Percentiles rank a stretch among this genome's conserved stretches.
Evolutionary conservation across 2,888 invertebrate species (phyloP).

Genomic region (Heliconius hortense): DNA sequence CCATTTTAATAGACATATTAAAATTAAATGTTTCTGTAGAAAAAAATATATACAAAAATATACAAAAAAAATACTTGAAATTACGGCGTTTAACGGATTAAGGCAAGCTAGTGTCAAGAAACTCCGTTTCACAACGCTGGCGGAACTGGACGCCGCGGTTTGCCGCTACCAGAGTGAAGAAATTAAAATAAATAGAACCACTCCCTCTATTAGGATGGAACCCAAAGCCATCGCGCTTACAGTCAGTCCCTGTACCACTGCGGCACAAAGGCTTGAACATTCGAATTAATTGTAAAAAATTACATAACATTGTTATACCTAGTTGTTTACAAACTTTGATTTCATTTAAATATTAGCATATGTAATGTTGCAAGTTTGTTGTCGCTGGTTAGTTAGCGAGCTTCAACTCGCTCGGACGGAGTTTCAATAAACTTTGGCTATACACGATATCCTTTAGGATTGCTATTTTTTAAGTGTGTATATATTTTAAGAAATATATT

Average conservation of each 20-base stretch:
- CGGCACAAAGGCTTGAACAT: background rate
- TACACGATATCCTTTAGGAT: slow-evolving; percentile 1
- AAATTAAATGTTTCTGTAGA: too few relatives aligned
- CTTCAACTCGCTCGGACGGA: slow-evolving; percentile 8
- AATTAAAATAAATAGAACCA: too few relatives aligned
- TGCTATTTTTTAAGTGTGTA: background rate
- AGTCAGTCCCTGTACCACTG: too few relatives aligned
- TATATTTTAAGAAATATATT: too few relatives aligned
- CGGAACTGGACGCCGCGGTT: background rate
- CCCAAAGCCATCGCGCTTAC: too few relatives aligned
- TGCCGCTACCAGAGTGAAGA: too few relatives aligned
- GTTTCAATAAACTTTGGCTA: slow-evolving; percentile 4
- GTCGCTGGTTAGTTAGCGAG: slow-evolving; percentile 18
- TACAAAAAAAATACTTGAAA: too few relatives aligned
- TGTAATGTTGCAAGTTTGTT: slow-evolving; percentile 2
- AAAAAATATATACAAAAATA: too few relatives aligned
- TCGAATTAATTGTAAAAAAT: background rate
- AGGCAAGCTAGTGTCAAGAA: background rate
- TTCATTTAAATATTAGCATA: slow-evolving; percentile 3
- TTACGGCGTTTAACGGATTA: background rate
- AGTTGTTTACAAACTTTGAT: background rate
- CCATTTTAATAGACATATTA: too few relatives aligned
- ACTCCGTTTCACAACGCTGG: background rate
- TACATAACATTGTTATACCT: background rate
- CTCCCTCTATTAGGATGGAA: too few relatives aligned